Conservation (phyloP, 2,888 invertebrate genomes). For the Pinctada fucata region DNA sequence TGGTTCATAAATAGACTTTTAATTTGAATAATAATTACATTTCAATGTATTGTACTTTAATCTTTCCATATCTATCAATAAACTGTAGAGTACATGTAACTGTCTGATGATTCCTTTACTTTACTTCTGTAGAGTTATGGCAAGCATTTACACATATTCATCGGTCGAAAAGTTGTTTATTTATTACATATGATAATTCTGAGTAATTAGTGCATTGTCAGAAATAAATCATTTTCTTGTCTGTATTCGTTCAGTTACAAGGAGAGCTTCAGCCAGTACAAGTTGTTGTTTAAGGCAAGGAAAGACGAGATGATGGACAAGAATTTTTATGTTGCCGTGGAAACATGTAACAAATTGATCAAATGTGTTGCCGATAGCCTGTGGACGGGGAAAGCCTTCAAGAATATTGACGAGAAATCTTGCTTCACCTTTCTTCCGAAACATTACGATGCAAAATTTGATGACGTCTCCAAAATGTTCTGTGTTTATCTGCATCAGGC, state of each 20-base stretch:
- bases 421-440: slow-evolving; percentile 31
- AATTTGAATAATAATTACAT: no score
- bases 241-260: neutral
- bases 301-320: slow-evolving; percentile 13
- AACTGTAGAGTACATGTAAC: no score
- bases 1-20: no score
- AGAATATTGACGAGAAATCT: neutral
- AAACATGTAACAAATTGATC: slow-evolving; percentile 31
- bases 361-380: slow-evolving; percentile 31
- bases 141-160: no score
- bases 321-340: slow-evolving; percentile 1
- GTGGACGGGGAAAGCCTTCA: slow-evolving; percentile 32
- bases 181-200: no score
- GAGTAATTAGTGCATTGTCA: no score
- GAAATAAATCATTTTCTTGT: neutral
- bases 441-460: neutral
- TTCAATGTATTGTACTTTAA: no score
- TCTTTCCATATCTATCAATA: no score
- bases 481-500: slow-evolving; percentile 33
- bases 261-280: slow-evolving; percentile 5
- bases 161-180: no score
- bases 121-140: no score
- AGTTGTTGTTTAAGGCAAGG: slow-evolving; percentile 2
- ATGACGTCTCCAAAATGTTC: slow-evolving; percentile 21
- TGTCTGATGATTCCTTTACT: no score